These are phyloP conservation scores for Cecropterus lyciades DNA, from an alignment of 1,140 invertebrate species.

Conservation along the genomic window DNA sequence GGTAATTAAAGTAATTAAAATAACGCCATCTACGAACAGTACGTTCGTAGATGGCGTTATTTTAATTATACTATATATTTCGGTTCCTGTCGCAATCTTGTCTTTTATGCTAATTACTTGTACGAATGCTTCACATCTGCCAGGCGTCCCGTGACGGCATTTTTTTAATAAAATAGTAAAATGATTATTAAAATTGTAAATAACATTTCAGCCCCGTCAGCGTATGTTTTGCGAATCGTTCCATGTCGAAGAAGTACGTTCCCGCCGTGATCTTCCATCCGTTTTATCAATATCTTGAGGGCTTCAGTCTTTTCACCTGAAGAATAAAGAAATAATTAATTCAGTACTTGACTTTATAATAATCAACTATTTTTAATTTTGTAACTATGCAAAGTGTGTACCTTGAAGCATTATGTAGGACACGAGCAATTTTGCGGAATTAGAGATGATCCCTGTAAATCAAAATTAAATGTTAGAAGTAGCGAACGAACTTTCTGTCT, in stretches of 20 bases:
- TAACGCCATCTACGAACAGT: too few species aligned
- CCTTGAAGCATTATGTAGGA: slow-evolving; percentile 70
- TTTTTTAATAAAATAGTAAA: slow-evolving; percentile 4
- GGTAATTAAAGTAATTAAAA: too few species aligned
- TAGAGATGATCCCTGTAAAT: slow-evolving; percentile 59
- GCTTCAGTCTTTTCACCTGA: slow-evolving; percentile 63
- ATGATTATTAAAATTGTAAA: slow-evolving; percentile 12
- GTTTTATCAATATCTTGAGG: slow-evolving; percentile 53
- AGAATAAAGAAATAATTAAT: neutral
- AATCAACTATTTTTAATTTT: too few species aligned
- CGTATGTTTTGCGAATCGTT: slow-evolving; percentile 58
- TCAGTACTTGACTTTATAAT: neutral
- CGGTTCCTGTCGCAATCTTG: too few species aligned
- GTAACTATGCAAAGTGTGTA: slow-evolving; percentile 26
- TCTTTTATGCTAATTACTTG: too few species aligned
- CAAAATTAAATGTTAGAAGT: too few species aligned
- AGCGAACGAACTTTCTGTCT: too few species aligned
- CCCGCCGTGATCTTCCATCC: slow-evolving; percentile 53
- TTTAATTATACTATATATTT: too few species aligned
- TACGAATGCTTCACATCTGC: too few species aligned
- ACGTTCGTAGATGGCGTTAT: too few species aligned
- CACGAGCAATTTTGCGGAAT: slow-evolving; percentile 54
- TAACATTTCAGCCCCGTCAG: slow-evolving; percentile 60
- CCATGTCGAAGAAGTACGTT: slow-evolving; percentile 64
- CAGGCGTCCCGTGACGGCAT: too few species aligned